Conservation (phyloP, 2,113 vertebrate genomes). For the Sapajus apella region DNA sequence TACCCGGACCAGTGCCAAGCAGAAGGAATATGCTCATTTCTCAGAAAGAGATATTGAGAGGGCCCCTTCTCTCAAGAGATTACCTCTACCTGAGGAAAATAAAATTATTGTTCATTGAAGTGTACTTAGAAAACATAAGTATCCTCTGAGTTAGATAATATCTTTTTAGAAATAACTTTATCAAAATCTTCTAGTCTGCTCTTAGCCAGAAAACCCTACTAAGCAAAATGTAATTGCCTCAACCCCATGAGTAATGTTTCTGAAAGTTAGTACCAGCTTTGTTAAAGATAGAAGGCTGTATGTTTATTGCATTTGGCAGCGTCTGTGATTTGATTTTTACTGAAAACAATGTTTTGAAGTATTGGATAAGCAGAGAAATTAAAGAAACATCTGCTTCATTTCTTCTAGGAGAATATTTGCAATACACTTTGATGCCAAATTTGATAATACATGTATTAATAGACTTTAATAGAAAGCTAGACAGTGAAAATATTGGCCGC, state of each 20-base stretch:
- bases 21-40: background rate
- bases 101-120: conserved; percentile 15
- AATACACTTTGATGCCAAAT: background rate
- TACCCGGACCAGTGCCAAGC: background rate
- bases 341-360: conserved; percentile 33
- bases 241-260: background rate
- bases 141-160: conserved; percentile 11
- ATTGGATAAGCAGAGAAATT: background rate
- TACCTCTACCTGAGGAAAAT: background rate
- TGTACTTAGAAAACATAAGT: conserved; percentile 1
- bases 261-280: background rate
- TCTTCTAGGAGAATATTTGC: background rate
- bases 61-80: background rate
- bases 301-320: conserved; percentile 10
- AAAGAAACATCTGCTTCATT: background rate
- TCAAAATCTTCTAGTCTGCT: background rate
- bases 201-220: background rate
- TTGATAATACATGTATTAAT: conserved; percentile 25
- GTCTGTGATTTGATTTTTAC: conserved; percentile 37
- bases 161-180: conserved; percentile 31
- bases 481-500: background rate
- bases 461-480: background rate
- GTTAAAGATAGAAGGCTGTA: background rate
- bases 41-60: background rate
- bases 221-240: conserved; percentile 31